These are phyloP conservation scores for Otolemur crassicaudatus DNA, from an alignment of 2,797 vertebrate genomes.

Conservation along the genomic window DNA sequence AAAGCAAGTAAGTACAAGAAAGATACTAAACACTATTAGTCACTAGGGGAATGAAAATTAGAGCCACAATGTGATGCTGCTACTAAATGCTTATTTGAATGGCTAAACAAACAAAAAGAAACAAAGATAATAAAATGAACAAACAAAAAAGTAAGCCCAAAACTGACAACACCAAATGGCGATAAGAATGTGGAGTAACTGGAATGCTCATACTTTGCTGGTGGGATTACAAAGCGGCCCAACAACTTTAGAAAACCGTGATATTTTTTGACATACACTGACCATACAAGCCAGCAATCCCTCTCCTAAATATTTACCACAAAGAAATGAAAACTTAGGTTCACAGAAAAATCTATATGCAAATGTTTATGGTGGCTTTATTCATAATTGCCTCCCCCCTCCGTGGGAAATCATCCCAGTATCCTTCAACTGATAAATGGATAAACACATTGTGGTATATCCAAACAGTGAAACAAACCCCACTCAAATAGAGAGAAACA, in stretches of 20 bases:
- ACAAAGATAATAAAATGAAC: background rate
- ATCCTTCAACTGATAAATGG: background rate
- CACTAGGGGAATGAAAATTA: background rate
- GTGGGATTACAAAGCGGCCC: background rate
- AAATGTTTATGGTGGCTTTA: slow-evolving; percentile 21
- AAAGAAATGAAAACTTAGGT: background rate
- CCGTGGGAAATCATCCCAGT: background rate
- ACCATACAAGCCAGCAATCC: background rate
- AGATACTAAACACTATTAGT: background rate
- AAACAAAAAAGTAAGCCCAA: background rate
- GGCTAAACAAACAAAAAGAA: background rate
- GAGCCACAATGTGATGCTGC: background rate
- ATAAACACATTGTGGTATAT: background rate
- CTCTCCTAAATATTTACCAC: background rate
- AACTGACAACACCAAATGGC: background rate
- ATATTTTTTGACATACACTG: background rate
- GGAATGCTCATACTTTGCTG: background rate
- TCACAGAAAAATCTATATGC: background rate
- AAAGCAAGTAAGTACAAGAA: background rate
- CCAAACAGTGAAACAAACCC: background rate
- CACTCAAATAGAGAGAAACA: background rate
- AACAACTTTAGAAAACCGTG: background rate
- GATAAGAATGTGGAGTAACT: background rate
- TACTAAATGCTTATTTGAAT: background rate
- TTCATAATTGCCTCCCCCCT: background rate